Percentiles rank a stretch among this genome's conserved stretches.
These are phyloP conservation scores for Brotula barbata DNA, from an alignment of 2,797 vertebrate genomes.

Conservation along the genomic window DNA sequence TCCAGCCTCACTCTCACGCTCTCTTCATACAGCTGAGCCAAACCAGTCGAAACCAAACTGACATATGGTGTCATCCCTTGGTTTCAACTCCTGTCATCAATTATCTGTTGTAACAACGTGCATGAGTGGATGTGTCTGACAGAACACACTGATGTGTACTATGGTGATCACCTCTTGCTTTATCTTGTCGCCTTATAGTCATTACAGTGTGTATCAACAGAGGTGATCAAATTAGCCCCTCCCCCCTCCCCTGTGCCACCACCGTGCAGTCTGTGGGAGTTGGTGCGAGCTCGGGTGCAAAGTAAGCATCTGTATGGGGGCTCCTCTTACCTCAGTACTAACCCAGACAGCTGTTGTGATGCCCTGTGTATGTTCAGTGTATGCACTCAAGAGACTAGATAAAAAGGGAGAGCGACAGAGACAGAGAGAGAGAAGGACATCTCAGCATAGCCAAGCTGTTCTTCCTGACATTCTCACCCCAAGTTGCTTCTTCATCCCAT, in stretches of 20 bases:
- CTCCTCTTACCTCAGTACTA: slow-evolving; percentile 64
- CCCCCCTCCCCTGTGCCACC: slow-evolving; percentile 51
- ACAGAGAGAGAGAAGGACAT: slow-evolving; percentile 21
- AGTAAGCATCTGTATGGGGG: slow-evolving; percentile 65
- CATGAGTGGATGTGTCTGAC: slow-evolving; percentile 38
- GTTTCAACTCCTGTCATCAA: slow-evolving; percentile 50
- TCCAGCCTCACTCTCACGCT: slow-evolving; percentile 18
- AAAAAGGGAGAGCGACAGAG: neutral
- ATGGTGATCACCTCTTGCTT: slow-evolving; percentile 40
- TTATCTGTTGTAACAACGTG: slow-evolving; percentile 50
- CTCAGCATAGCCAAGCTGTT: slow-evolving; percentile 51
- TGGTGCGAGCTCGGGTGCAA: slow-evolving; percentile 22
- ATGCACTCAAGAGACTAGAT: slow-evolving; percentile 39
- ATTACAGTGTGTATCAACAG: slow-evolving; percentile 40
- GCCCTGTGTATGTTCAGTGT: slow-evolving; percentile 43
- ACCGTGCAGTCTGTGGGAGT: slow-evolving; percentile 35
- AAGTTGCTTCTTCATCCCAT: slow-evolving; percentile 49
- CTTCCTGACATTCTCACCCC: slow-evolving; percentile 70
- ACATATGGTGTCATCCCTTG: slow-evolving; percentile 5
- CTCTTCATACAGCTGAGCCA: slow-evolving; percentile 20
- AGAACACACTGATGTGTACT: slow-evolving; percentile 31
- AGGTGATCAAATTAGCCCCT: slow-evolving; percentile 45
- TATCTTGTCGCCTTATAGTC: slow-evolving; percentile 41
- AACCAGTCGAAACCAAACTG: slow-evolving; percentile 33
- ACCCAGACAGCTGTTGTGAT: slow-evolving; percentile 63